phyloP scores from a whole-genome alignment of 2,888 invertebrate species.

The Drosophila mimica region DNA sequence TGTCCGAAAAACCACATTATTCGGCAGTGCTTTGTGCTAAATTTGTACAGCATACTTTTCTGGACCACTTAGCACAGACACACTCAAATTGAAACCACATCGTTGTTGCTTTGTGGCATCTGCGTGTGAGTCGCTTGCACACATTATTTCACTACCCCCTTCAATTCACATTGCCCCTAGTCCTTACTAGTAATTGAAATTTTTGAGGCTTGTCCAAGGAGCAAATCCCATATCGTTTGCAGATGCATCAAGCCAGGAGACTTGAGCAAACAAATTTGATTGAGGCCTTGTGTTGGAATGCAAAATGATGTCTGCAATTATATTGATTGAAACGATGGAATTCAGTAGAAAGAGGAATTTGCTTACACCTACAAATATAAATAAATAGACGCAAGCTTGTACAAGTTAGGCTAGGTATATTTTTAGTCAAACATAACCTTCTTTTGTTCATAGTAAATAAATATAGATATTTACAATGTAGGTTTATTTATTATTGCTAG shows the following conservation, averaged over 20 bases:
- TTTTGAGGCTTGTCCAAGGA: slow-evolving; percentile 43
- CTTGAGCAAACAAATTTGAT: slow-evolving; percentile 12
- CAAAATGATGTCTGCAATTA: not conserved
- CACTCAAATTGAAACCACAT: slow-evolving; percentile 31
- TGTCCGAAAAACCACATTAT: not conserved
- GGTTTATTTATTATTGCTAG: not conserved
- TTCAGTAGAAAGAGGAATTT: not conserved
- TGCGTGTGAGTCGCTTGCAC: slow-evolving; percentile 22
- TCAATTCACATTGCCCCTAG: not conserved
- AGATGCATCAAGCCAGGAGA: slow-evolving; percentile 8
- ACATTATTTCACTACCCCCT: not conserved
- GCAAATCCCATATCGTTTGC: slow-evolving; percentile 46
- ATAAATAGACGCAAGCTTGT: not conserved
- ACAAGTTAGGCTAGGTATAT: not conserved
- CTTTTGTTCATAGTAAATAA: not conserved
- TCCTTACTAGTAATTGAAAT: slow-evolving; percentile 40
- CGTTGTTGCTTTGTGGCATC: slow-evolving; percentile 8
- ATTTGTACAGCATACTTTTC: slow-evolving; percentile 61
- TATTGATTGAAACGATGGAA: not conserved
- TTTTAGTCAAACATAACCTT: not conserved
- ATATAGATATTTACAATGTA: not conserved
- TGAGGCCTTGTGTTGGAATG: not conserved
- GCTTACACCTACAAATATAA: not conserved
- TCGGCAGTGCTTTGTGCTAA: slow-evolving; percentile 20
- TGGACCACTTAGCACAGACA: slow-evolving; percentile 36